Conservation (phyloP, 2,888 invertebrate genomes). For the Pediacus dermestoides region DNA sequence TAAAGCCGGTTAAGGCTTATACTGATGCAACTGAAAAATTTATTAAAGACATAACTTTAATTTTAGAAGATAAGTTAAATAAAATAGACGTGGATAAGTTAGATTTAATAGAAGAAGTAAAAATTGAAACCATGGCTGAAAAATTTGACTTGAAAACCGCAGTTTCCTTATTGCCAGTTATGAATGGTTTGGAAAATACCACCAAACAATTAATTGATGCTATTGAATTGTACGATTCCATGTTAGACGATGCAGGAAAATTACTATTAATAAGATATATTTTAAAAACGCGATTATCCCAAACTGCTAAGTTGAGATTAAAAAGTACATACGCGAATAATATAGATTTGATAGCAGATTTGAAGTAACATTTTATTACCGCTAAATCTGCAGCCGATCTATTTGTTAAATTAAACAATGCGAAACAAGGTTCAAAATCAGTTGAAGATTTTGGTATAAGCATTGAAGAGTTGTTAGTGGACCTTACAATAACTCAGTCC, state of each 20-base stretch:
- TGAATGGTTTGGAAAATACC: slow-evolving; percentile 20
- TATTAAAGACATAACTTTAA: not conserved
- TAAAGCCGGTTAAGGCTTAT: no score
- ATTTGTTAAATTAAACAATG: slow-evolving; percentile 15
- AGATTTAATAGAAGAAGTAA: not conserved
- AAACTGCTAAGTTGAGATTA: slow-evolving; percentile 17
- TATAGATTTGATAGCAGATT: slow-evolving; percentile 17
- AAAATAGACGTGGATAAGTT: not conserved
- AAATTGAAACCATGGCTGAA: slow-evolving; percentile 11
- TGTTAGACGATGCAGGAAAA: slow-evolving; percentile 23
- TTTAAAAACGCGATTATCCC: slow-evolving; percentile 21
- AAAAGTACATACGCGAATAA: slow-evolving; percentile 12
- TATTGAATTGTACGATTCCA: slow-evolving; percentile 21
- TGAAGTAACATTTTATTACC: slow-evolving; percentile 18
- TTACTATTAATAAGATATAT: slow-evolving; percentile 21
- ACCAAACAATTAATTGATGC: slow-evolving; percentile 28
- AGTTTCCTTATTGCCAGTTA: slow-evolving; percentile 19
- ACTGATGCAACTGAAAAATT: no score
- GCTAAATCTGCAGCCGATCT: slow-evolving; percentile 18
- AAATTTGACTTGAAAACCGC: slow-evolving; percentile 27
- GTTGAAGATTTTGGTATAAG: slow-evolving; percentile 2
- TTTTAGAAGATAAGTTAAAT: not conserved
- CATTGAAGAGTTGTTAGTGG: not conserved
- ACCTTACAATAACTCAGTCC: not conserved
- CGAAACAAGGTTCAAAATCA: slow-evolving; percentile 4